A percentile compares a stretch with the other conserved stretches of the same genome.
These are phyloP conservation scores for Unio pictorum DNA, from an alignment of 2,888 invertebrate genomes.

Conservation along the genomic window DNA sequence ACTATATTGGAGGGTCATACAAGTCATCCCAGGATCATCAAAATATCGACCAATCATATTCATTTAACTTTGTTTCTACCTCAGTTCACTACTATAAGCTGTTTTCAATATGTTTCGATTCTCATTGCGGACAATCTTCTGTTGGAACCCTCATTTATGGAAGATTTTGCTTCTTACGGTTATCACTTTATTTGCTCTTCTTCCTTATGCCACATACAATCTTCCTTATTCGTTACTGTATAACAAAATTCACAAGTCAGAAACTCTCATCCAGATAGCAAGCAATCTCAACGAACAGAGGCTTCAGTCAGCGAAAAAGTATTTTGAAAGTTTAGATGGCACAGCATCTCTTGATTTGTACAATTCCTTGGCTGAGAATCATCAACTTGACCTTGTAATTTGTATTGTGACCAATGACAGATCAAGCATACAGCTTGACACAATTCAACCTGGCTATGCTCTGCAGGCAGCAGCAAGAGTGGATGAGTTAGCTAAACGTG, in stretches of 20 bases:
- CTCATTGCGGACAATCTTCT: no score
- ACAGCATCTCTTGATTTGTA: constrained; percentile 8
- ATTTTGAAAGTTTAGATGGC: constrained; percentile 17
- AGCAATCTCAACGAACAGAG: constrained; percentile 24
- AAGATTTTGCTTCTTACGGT: constrained; percentile 11
- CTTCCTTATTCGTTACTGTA: constrained; percentile 32
- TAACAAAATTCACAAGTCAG: constrained; percentile 12
- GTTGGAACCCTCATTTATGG: neutral
- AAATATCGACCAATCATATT: no score
- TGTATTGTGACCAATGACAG: constrained; percentile 54
- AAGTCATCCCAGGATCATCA: no score
- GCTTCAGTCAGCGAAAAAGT: constrained; percentile 20
- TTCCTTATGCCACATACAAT: constrained; percentile 16
- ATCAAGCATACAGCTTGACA: constrained; percentile 22
- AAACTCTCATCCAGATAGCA: constrained; percentile 15
- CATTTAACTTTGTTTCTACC: no score
- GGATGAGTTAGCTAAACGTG: constrained; percentile 28
- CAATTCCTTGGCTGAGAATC: neutral
- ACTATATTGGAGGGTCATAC: no score
- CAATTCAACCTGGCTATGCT: constrained; percentile 47
- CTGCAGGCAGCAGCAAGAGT: constrained; percentile 46
- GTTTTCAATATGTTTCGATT: no score
- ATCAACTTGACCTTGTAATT: constrained; percentile 37
- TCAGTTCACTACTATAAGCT: no score
- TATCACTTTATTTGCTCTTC: constrained; percentile 15